Percentiles rank a stretch among this genome's conserved stretches.
Conservation (phyloP, 2,888 invertebrate species). For the Emmelina monodactyla region DNA sequence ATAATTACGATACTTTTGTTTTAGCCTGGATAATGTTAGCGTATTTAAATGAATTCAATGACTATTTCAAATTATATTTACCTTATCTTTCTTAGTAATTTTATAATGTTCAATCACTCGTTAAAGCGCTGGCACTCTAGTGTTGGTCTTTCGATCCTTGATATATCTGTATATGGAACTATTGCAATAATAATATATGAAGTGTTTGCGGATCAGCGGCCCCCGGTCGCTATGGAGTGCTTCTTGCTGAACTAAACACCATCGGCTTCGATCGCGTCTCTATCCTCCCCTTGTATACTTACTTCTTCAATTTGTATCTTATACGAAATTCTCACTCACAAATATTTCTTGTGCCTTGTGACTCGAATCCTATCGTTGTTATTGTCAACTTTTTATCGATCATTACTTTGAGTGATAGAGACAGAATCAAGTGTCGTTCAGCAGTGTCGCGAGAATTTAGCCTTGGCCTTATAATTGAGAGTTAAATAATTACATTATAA, state of each 20-base stretch:
- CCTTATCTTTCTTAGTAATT: constrained; percentile 61
- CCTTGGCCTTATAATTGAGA: constrained; percentile 67
- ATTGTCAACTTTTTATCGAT: neutral
- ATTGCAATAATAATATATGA: constrained; percentile 38
- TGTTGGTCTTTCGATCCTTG: constrained; percentile 57
- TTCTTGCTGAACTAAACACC: constrained; percentile 29
- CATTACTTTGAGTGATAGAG: constrained; percentile 27
- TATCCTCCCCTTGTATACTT: constrained; percentile 11
- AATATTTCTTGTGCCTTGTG: constrained; percentile 59
- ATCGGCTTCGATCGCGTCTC: constrained; percentile 27
- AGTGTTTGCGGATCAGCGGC: constrained; percentile 19
- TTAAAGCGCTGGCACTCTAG: constrained; percentile 64
- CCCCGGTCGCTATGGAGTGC: constrained; percentile 27
- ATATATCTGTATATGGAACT: constrained; percentile 42
- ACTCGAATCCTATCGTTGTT: constrained; percentile 2
- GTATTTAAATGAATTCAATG: constrained; percentile 58
- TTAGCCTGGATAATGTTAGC: constrained; percentile 60
- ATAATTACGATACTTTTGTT: constrained; percentile 59
- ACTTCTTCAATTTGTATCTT: neutral
- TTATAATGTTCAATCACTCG: constrained; percentile 62
- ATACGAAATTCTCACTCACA: constrained; percentile 17
- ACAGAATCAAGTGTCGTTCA: constrained; percentile 45
- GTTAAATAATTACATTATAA: constrained; percentile 58
- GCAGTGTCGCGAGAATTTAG: constrained; percentile 66
- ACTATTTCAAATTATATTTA: constrained; percentile 67